A percentile compares a stretch with the other conserved stretches of the same genome.
Evolutionary conservation across 2,113 vertebrate genomes (phyloP).

Genomic region (Thalassoma bifasciatum): DNA sequence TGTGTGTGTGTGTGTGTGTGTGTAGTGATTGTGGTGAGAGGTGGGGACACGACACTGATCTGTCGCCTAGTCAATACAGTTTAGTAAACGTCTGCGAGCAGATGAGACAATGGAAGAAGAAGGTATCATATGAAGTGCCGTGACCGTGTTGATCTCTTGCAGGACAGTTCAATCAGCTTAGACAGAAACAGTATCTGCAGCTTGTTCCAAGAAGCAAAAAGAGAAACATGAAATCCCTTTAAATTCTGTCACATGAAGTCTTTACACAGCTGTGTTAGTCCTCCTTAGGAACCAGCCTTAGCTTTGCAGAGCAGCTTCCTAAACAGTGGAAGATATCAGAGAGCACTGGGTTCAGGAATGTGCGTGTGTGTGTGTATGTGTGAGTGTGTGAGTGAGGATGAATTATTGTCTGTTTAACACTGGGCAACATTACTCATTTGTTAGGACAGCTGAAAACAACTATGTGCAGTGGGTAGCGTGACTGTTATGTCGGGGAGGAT

Average conservation of each 20-base stretch:
- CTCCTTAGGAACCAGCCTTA: constrained; percentile 1
- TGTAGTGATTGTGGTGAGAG: background rate
- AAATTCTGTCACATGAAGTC: background rate
- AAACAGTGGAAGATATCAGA: background rate
- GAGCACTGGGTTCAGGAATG: background rate
- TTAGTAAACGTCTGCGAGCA: constrained; percentile 10
- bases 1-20: too few species aligned
- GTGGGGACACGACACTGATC: constrained; percentile 21
- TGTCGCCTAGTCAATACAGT: constrained; percentile 41
- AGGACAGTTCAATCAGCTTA: constrained; percentile 16
- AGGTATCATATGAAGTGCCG: constrained; percentile 48
- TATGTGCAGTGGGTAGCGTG: constrained; percentile 27
- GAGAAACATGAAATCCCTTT: too few species aligned
- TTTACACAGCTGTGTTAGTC: constrained; percentile 16
- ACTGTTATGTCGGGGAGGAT: constrained; percentile 17
- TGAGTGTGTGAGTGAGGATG: too few species aligned
- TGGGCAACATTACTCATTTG: constrained; percentile 20
- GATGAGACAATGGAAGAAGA: constrained; percentile 44
- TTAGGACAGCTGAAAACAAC: constrained; percentile 51
- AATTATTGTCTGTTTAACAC: constrained; percentile 11
- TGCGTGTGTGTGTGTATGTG: constrained; percentile 14
- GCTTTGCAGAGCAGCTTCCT: background rate
- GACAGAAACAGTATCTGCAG: constrained; percentile 19
- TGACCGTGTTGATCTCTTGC: constrained; percentile 32
- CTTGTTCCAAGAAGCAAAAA: constrained; percentile 15